Conservation (phyloP, 2,888 invertebrate species). For the Apodemia zela region DNA sequence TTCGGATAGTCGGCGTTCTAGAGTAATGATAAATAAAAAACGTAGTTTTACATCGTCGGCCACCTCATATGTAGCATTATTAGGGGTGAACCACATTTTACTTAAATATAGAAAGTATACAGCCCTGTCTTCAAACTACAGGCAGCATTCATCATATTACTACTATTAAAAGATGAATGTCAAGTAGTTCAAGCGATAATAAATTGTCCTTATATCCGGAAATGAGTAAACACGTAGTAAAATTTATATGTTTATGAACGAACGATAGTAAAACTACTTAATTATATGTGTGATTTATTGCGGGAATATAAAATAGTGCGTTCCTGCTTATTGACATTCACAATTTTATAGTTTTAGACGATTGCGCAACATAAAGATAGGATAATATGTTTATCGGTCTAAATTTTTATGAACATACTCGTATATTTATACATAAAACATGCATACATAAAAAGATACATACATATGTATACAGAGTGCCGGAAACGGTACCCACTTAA, state of each 20-base stretch:
- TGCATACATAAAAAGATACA: too few relatives aligned
- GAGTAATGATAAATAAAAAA: too few relatives aligned
- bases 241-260: constrained; percentile 35
- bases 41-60: too few relatives aligned
- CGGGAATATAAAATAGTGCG: constrained; percentile 22
- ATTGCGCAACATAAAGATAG: background rate
- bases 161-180: constrained; percentile 23
- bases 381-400: too few relatives aligned
- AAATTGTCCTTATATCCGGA: constrained; percentile 37
- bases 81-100: background rate
- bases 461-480: too few relatives aligned
- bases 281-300: constrained; percentile 33
- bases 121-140: background rate
- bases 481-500: too few relatives aligned
- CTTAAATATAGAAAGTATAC: background rate
- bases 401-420: too few relatives aligned
- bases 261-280: constrained; percentile 30
- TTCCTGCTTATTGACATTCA: constrained; percentile 47
- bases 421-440: too few relatives aligned
- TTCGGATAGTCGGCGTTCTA: too few relatives aligned
- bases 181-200: constrained; percentile 34
- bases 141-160: background rate
- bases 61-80: too few relatives aligned
- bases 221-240: constrained; percentile 35
- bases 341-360: constrained; percentile 23